Evolutionary conservation across 2,888 invertebrate genomes (phyloP).

Genomic region (Gisinianus flammeolus): DNA sequence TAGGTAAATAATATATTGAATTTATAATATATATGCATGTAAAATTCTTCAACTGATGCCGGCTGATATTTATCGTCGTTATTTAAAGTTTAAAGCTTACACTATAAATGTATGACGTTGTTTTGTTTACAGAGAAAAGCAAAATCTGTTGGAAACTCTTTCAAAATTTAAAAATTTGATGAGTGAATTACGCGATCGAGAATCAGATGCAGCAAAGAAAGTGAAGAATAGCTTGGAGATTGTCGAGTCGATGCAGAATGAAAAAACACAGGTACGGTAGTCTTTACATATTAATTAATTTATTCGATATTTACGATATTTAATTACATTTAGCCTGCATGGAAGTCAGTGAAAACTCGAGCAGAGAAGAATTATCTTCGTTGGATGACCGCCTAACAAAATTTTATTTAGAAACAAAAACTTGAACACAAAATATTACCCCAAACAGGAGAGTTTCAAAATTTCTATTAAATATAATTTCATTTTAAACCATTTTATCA

Average conservation of each 20-base stretch:
- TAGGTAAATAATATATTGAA: slow-evolving; percentile 65
- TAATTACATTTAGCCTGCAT: slow-evolving; percentile 43
- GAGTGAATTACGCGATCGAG: slow-evolving; percentile 70
- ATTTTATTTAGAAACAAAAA: slow-evolving; percentile 17
- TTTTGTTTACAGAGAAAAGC: slow-evolving; percentile 68
- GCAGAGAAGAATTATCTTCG: slow-evolving; percentile 44
- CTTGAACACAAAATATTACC: not conserved
- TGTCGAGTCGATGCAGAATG: slow-evolving; percentile 78
- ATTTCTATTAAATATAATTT: not conserved
- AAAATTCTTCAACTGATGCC: too few relatives aligned
- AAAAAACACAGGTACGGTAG: slow-evolving; percentile 66
- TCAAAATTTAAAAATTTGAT: slow-evolving; percentile 72
- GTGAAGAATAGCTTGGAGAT: slow-evolving; percentile 73
- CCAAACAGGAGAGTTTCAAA: not conserved
- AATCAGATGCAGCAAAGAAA: slow-evolving; percentile 69
- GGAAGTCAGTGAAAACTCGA: slow-evolving; percentile 34
- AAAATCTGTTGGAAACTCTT: slow-evolving; percentile 72
- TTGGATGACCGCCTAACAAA: slow-evolving; percentile 41
- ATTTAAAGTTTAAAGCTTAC: not conserved
- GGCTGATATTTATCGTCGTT: not conserved
- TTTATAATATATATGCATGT: not conserved
- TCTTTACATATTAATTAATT: slow-evolving; percentile 5
- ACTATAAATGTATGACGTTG: not conserved
- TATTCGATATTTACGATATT: slow-evolving; percentile 23
- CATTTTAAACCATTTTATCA: too few relatives aligned